Evolutionary conservation across 2,888 invertebrate species (phyloP).

Genomic region (Rhagium mordax): DNA sequence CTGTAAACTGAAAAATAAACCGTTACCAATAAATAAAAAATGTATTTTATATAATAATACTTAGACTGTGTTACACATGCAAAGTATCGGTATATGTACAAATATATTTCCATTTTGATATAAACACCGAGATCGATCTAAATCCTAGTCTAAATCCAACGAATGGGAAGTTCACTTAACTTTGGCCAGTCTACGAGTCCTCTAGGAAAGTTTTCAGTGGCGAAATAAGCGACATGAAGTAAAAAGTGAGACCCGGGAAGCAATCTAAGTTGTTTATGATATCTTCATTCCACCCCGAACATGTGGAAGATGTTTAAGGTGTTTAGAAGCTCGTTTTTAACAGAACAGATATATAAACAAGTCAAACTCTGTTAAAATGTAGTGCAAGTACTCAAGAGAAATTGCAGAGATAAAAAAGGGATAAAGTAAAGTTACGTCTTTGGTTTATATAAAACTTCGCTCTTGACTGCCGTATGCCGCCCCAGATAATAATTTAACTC

Average conservation of each 20-base stretch:
- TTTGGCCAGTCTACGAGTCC: not conserved
- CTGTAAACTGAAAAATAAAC: too few relatives aligned
- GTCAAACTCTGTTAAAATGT: constrained; percentile 47
- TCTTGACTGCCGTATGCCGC: constrained; percentile 31
- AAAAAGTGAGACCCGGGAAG: constrained; percentile 38
- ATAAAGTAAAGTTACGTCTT: constrained; percentile 35
- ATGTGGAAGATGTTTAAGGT: constrained; percentile 47
- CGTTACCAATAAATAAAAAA: too few relatives aligned
- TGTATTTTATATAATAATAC: too few relatives aligned
- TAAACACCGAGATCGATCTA: not conserved
- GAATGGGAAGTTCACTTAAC: constrained; percentile 26
- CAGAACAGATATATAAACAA: constrained; percentile 45
- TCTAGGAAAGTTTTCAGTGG: constrained; percentile 3
- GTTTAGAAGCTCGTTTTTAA: constrained; percentile 39
- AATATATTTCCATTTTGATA: too few relatives aligned
- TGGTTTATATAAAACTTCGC: constrained; percentile 2
- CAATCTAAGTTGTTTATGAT: constrained; percentile 54
- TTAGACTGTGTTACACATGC: too few relatives aligned
- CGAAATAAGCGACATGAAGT: constrained; percentile 4
- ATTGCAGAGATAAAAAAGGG: constrained; percentile 46
- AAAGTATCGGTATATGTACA: too few relatives aligned
- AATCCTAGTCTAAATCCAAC: constrained; percentile 1
- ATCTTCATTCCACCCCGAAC: constrained; percentile 49
- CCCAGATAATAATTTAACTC: constrained; percentile 15
- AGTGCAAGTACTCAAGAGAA: constrained; percentile 44